Conservation (phyloP, 2,888 invertebrate genomes). For the Ephialtes manifestator region DNA sequence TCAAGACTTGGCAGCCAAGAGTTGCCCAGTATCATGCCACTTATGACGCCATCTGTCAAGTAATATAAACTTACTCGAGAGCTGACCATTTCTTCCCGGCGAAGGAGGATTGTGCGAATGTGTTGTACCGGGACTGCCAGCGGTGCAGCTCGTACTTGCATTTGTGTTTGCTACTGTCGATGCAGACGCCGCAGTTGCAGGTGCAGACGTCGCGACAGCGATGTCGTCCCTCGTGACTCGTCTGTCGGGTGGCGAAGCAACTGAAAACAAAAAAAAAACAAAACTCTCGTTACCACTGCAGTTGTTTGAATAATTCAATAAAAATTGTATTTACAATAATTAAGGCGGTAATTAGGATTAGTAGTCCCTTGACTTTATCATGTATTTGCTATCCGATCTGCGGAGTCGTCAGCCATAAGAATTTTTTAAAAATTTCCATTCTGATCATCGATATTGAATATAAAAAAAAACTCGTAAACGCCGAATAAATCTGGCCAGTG, state of each 20-base stretch:
- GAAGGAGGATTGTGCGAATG: conserved; percentile 80
- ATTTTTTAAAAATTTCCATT: conserved; percentile 12
- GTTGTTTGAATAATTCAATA: background rate
- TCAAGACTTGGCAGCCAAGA: too few relatives aligned
- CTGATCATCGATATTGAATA: background rate
- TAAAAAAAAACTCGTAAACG: conserved; percentile 9
- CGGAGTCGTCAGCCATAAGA: background rate
- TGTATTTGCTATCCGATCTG: background rate
- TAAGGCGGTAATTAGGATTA: background rate
- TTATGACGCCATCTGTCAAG: background rate
- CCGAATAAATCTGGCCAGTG: background rate
- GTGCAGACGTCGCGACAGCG: conserved; percentile 85
- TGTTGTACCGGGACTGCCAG: conserved; percentile 73
- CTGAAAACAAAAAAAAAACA: conserved; percentile 87
- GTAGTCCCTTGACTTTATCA: background rate
- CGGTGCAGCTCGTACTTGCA: conserved; percentile 86
- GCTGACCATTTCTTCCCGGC: conserved; percentile 85
- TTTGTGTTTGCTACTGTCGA: conserved; percentile 82
- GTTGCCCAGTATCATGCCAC: too few relatives aligned
- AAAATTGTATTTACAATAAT: background rate
- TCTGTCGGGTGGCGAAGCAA: conserved; percentile 94
- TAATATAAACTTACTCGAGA: conserved; percentile 84
- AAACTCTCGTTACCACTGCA: conserved; percentile 33
- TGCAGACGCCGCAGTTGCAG: conserved; percentile 57
- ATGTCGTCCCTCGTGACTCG: conserved; percentile 88